Conservation (phyloP, 2,888 invertebrate species). For the Aporophyla lueneburgensis region DNA sequence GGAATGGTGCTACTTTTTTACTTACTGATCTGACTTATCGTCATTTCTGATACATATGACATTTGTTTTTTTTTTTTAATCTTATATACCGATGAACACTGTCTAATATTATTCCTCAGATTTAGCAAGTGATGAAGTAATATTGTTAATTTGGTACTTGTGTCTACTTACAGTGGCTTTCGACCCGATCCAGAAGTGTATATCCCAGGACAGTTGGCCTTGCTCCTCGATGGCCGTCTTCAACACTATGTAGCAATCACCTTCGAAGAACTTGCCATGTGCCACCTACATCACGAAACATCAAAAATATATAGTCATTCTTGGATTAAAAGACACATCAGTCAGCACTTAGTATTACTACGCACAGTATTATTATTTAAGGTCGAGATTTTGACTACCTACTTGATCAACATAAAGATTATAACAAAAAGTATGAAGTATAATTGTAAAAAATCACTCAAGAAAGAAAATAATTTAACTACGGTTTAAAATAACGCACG, state of each 20-base stretch:
- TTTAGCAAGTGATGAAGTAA: no score
- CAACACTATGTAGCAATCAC: constrained; percentile 99
- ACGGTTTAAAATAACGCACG: neutral
- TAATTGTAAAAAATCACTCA: neutral
- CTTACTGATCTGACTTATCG: no score
- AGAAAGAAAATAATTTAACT: neutral
- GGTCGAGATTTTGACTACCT: neutral
- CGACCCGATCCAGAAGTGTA: constrained; percentile 99
- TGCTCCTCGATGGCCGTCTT: constrained; percentile 96
- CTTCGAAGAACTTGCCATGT: constrained; percentile 99
- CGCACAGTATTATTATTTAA: neutral
- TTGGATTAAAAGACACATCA: neutral
- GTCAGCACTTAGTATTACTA: neutral
- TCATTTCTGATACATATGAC: no score
- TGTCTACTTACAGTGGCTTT: constrained; percentile 94
- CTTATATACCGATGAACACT: no score
- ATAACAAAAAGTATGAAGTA: neutral
- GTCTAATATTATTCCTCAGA: no score
- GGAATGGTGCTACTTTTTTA: no score
- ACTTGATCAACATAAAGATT: neutral
- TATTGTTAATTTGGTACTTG: neutral
- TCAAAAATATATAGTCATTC: neutral
- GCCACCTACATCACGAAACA: constrained; percentile 88
- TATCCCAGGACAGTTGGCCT: constrained; percentile 97
- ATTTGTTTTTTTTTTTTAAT: no score